A percentile compares a stretch with the other conserved stretches of the same genome.
phyloP scores from a whole-genome alignment of 2,113 vertebrate species.

The Tichodroma muraria region DNA sequence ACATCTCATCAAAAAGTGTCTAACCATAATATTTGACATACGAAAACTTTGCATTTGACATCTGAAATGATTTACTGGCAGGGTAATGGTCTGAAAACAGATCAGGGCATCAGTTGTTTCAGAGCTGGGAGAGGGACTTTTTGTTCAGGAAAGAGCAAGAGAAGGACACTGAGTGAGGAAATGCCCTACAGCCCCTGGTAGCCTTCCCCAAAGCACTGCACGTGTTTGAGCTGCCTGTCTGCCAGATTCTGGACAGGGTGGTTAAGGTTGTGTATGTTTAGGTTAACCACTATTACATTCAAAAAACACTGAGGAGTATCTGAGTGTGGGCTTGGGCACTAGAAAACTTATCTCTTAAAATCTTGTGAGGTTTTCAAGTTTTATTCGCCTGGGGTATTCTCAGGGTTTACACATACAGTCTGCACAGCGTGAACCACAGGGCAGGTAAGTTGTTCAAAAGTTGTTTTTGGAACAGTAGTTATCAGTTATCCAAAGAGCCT shows the following conservation, averaged over 20 bases:
- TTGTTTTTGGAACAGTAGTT: not conserved
- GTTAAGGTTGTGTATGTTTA: not conserved
- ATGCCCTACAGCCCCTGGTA: not conserved
- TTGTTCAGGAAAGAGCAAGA: not conserved
- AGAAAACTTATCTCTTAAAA: not conserved
- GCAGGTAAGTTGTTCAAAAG: not conserved
- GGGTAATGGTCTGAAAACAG: not conserved
- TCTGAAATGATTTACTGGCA: not conserved
- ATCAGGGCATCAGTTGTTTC: not conserved
- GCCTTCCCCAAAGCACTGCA: not conserved
- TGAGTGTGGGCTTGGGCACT: not conserved
- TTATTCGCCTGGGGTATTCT: not conserved
- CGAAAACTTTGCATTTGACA: not conserved
- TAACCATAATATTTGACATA: not conserved
- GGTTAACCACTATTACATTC: not conserved
- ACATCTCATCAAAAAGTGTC: not conserved
- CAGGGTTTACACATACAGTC: rapidly evolving
- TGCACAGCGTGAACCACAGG: not conserved
- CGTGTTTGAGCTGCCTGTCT: not conserved
- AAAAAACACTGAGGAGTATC: not conserved
- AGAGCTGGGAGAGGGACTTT: not conserved
- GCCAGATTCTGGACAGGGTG: not conserved
- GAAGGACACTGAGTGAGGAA: not conserved
- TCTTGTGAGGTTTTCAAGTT: not conserved
- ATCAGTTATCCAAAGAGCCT: not conserved